Conservation (phyloP, 2,113 vertebrate species). For the Xenotilapia caudafasciata region DNA sequence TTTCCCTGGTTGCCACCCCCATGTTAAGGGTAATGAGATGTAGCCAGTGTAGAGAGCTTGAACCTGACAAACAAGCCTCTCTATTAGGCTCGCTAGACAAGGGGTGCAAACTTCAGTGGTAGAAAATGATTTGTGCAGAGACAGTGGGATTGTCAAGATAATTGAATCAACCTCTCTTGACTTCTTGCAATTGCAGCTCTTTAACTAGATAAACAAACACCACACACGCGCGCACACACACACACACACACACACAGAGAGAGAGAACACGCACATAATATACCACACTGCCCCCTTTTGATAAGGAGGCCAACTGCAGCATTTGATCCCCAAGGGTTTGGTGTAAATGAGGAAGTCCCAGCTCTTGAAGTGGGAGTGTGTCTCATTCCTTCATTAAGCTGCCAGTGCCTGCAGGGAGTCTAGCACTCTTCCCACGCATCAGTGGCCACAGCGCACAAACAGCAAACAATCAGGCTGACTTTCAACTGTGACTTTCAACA, state of each 20-base stretch:
- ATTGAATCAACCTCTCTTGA: slow-evolving; percentile 47
- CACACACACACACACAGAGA: accelerated
- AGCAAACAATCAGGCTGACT: slow-evolving; percentile 65
- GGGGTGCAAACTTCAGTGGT: neutral
- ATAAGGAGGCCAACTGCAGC: slow-evolving; percentile 40
- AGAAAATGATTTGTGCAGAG: slow-evolving; percentile 22
- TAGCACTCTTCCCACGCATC: slow-evolving; percentile 48
- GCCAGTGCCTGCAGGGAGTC: slow-evolving; percentile 52
- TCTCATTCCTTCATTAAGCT: slow-evolving; percentile 58
- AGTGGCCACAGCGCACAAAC: slow-evolving; percentile 44
- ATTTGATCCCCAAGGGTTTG: neutral
- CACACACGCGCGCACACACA: neutral
- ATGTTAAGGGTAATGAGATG: slow-evolving; percentile 48
- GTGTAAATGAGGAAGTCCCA: slow-evolving; percentile 39
- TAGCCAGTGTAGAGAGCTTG: slow-evolving; percentile 11
- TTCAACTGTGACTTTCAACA: slow-evolving; percentile 64
- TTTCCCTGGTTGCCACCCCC: slow-evolving; percentile 8
- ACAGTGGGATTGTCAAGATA: slow-evolving; percentile 13
- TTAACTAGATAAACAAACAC: slow-evolving; percentile 34
- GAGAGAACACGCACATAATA: neutral
- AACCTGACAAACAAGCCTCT: slow-evolving; percentile 29
- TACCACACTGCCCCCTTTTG: slow-evolving; percentile 49
- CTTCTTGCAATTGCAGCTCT: slow-evolving; percentile 21
- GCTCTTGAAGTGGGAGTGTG: slow-evolving; percentile 25
- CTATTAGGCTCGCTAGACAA: slow-evolving; percentile 18